Evolutionary conservation across 2,113 vertebrate genomes (phyloP), one percentile per base, ranked within the genome.

Genomic region (Mesoclemmys tuberculata): DNA sequence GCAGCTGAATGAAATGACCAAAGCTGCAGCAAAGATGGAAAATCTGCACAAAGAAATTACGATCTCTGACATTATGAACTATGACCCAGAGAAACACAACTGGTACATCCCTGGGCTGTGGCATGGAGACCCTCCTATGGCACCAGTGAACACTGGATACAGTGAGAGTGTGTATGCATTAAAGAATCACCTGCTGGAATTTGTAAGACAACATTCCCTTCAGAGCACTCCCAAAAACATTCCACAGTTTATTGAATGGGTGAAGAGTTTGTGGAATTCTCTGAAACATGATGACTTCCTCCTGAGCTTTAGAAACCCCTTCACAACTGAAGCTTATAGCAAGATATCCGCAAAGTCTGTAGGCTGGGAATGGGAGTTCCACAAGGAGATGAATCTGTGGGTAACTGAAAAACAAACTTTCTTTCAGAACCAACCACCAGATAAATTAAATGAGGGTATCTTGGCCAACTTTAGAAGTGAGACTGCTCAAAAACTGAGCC

Each of bases 1-100:
- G 6, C 98, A 98, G 80, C 84, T 98, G 61, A 94, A 98, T 88
- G 95, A 98, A 54, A 98, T 98, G 98, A 98, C 97, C 1, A 85
- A 95, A 68, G 95, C 96, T 26, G 97, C 97, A 82, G 97, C 98
- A 61, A 98, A 90, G 48, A 98, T 98, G 97, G 98, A 98, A 86
- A 97, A 96, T 8, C 61, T 68, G 26, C 98, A 95, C 84, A 95
- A 97, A 7, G 44, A 89, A 6, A 93, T 95, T 6, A 82, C 38
- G 10, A 5, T 74, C 38, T 74, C 71, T 44, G 38, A 74, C 38
- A 12, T 74, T 22, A 74, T 74, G 38, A 21, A 24, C 10, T 24
- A 74, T 44, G 22, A 41, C 12, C 21, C 71, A 44, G 71, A 74
- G 38, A 74, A 74, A 38, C 71, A 74, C 22, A 74, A 38, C 6